phyloP scores from a whole-genome alignment of 2,113 vertebrate genomes.

The Odontesthes bonariensis region DNA sequence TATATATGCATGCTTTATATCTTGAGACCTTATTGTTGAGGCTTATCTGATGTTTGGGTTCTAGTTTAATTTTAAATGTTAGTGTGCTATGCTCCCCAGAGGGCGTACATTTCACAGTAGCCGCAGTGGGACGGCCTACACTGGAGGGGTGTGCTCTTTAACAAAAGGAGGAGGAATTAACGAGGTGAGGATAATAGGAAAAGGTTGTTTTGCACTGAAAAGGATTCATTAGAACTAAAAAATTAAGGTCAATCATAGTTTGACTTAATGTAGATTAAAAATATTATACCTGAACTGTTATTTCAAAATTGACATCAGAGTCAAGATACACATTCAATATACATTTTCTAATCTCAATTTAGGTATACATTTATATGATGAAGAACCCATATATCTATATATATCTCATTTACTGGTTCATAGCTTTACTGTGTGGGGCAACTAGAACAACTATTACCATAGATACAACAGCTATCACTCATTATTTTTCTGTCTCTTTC shows the following conservation, averaged over 20 bases:
- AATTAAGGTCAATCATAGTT: no score
- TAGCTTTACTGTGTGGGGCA: no score
- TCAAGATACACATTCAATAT: neutral
- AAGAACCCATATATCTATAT: no score
- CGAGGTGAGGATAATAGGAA: constrained; percentile 80
- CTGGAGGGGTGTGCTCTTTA: constrained; percentile 90
- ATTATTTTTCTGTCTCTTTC: no score
- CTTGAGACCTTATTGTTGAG: neutral
- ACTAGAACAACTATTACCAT: no score
- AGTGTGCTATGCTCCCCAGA: constrained; percentile 71
- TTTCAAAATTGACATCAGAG: neutral
- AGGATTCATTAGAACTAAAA: neutral
- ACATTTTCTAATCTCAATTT: no score
- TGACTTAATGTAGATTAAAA: no score
- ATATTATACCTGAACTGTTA: neutral
- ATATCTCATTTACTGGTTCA: no score
- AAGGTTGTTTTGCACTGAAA: neutral
- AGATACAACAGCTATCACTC: no score
- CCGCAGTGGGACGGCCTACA: constrained; percentile 91
- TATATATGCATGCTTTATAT: neutral
- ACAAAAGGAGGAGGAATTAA: constrained; percentile 89
- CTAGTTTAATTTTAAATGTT: neutral
- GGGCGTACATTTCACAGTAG: constrained; percentile 92
- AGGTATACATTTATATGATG: no score
- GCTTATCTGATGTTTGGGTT: neutral